Evolutionary conservation across 2,888 invertebrate genomes (phyloP).

Genomic region (Drosophila mimica): DNA sequence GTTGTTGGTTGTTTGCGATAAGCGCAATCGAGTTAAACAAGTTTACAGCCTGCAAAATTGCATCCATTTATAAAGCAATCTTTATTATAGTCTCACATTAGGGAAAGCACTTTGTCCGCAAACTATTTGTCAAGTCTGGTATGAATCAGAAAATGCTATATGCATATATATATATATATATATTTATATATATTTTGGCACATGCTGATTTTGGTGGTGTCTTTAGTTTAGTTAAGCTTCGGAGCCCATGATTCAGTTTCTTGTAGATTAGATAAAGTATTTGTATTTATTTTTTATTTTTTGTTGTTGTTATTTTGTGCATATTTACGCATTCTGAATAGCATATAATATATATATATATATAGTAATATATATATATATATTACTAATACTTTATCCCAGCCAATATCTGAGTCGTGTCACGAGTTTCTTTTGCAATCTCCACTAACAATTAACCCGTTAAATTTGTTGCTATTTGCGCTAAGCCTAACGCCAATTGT

Average conservation of each 20-base stretch:
- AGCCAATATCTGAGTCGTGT: constrained; percentile 8
- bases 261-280: background rate
- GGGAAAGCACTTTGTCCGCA: background rate
- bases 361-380: background rate
- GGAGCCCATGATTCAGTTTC: background rate
- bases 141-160: background rate
- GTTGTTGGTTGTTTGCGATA: background rate
- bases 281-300: background rate
- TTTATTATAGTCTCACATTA: constrained; percentile 14
- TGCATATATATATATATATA: background rate
- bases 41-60: constrained; percentile 17
- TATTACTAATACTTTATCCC: background rate
- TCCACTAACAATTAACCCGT: constrained; percentile 50
- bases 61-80: constrained; percentile 9
- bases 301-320: background rate
- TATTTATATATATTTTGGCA: background rate
- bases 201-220: background rate
- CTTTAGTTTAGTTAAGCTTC: background rate
- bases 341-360: background rate
- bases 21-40: constrained; percentile 5
- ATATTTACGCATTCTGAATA: background rate
- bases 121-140: background rate
- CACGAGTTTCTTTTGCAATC: constrained; percentile 20
- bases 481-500: constrained; percentile 51
- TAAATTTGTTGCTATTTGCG: constrained; percentile 60